A percentile compares a stretch with the other conserved stretches of the same genome.
Evolutionary conservation across 2,113 vertebrate genomes (phyloP).

Genomic region (Epinephelus lanceolatus): DNA sequence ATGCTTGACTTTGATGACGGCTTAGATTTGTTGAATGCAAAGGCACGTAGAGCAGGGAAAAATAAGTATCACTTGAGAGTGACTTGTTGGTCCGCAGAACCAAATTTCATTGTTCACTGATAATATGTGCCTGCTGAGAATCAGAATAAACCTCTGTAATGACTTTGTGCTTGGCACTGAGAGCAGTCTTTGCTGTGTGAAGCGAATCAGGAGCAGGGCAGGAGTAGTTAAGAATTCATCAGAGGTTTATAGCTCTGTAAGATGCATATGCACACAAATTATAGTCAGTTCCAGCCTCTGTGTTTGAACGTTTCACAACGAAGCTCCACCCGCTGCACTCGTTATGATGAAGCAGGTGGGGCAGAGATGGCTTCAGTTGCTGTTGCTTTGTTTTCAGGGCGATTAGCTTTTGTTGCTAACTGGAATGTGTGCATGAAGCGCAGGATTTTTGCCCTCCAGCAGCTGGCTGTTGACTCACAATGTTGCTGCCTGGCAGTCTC

Average conservation of each 20-base stretch:
- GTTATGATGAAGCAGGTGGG: neutral
- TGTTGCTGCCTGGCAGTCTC: conserved; percentile 24
- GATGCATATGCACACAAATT: neutral
- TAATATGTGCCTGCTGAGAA: neutral
- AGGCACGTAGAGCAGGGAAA: neutral
- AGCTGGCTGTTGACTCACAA: conserved; percentile 27
- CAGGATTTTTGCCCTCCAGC: neutral
- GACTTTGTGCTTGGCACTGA: neutral
- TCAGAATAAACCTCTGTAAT: neutral
- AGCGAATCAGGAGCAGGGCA: neutral
- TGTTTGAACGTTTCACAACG: neutral
- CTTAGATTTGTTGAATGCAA: conserved; percentile 9
- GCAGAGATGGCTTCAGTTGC: neutral
- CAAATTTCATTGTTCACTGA: neutral
- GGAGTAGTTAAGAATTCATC: neutral
- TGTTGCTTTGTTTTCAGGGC: conserved; percentile 7
- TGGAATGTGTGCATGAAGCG: conserved; percentile 7
- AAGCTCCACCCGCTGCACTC: neutral
- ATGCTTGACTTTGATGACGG: conserved; percentile 24
- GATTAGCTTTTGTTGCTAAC: neutral
- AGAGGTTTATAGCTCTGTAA: neutral
- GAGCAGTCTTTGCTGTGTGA: neutral
- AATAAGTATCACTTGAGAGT: neutral
- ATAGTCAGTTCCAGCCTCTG: neutral
- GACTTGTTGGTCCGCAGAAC: neutral